Conservation (phyloP, 2,797 vertebrate genomes). For the Peromyscus aztecus region DNA sequence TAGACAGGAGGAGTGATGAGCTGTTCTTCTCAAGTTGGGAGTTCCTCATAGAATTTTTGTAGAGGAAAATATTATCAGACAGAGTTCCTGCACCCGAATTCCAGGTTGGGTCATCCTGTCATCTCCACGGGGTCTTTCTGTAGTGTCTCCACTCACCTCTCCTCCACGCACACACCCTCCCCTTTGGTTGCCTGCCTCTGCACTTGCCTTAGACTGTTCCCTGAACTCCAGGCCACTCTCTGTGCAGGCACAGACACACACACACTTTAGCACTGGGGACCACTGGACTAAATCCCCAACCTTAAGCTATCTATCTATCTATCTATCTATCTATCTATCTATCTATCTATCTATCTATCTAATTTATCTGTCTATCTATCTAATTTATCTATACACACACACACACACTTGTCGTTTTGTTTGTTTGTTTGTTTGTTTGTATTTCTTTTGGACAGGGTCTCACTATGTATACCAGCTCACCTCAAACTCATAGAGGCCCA, state of each 20-base stretch:
- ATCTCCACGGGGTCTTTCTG: background rate
- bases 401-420: background rate
- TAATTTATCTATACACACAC: too few species aligned
- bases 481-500: background rate
- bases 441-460: background rate
- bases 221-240: background rate
- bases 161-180: background rate
- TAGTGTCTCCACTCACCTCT: background rate
- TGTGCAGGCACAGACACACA: background rate
- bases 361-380: too few species aligned
- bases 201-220: background rate
- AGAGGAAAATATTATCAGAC: background rate
- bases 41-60: slow-evolving; percentile 43
- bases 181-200: background rate
- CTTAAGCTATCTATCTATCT: background rate
- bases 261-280: background rate
- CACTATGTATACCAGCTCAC: background rate
- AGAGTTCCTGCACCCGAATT: slow-evolving; percentile 20
- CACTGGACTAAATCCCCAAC: background rate
- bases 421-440: background rate
- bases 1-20: slow-evolving; percentile 13
- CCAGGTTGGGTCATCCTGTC: background rate
- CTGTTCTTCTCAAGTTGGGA: slow-evolving; percentile 36
- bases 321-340: too few species aligned
- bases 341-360: too few species aligned